A percentile compares a stretch with the other conserved stretches of the same genome.
phyloP scores from a whole-genome alignment of 2,888 invertebrate species.

The Sphaeridia pumilis region DNA sequence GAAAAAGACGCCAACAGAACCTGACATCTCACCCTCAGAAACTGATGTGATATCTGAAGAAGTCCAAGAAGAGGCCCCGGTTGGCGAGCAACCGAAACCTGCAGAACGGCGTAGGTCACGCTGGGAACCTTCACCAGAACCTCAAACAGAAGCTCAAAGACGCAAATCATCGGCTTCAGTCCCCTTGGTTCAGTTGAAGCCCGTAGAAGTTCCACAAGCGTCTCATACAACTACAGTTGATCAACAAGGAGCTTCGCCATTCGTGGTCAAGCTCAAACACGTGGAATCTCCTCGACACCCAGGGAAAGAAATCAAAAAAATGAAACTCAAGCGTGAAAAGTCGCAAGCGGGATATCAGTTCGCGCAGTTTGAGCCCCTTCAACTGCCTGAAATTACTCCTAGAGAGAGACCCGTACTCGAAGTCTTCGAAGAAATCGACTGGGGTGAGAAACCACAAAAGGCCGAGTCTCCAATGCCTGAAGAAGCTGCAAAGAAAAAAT shows the following conservation, averaged over 20 bases:
- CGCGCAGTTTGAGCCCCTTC: conserved; percentile 11
- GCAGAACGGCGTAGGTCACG: not conserved
- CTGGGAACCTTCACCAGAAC: not conserved
- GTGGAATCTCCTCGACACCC: not conserved
- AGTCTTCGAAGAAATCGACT: conserved; percentile 13
- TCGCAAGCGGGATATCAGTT: not conserved
- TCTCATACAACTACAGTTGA: not conserved
- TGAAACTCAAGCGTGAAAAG: not conserved
- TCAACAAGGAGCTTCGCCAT: not conserved
- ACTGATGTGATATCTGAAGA: conserved; percentile 3
- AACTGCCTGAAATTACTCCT: conserved; percentile 7
- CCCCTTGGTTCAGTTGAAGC: not conserved
- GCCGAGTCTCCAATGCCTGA: conserved; percentile 17
- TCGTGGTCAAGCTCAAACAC: conserved; percentile 8
- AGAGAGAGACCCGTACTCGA: conserved; percentile 10
- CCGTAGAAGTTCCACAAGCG: not conserved
- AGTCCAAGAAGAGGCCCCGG: not conserved
- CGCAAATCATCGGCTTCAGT: no score
- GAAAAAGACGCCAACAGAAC: not conserved
- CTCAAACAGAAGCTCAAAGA: no score
- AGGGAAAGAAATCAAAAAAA: not conserved
- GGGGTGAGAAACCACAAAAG: conserved; percentile 27
- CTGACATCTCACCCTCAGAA: not conserved
- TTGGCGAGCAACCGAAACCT: not conserved
- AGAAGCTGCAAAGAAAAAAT: conserved; percentile 25